A percentile compares a stretch with the other conserved stretches of the same genome.
Conservation (phyloP, 1,140 invertebrate species). For the Cotesia vestalis region DNA sequence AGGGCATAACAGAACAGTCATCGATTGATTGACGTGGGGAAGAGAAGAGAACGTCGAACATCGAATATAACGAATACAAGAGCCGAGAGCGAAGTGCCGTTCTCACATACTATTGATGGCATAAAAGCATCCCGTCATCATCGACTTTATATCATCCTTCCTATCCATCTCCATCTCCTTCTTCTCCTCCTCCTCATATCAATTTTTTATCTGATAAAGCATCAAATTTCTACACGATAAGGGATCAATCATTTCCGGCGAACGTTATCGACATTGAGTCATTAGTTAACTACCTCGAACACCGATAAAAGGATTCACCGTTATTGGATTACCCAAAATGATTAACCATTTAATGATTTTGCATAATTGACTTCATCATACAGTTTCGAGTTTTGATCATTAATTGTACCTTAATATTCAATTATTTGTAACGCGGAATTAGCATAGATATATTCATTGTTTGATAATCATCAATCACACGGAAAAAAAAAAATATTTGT, state of each 20-base stretch:
- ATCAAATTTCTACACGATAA: neutral
- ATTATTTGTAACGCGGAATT: no score
- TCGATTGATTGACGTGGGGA: slow-evolving; percentile 6
- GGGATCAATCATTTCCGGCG: no score
- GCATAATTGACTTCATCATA: no score
- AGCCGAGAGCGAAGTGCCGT: neutral
- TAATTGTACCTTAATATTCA: no score
- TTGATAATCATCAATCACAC: no score
- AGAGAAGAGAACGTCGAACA: neutral
- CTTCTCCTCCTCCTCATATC: neutral
- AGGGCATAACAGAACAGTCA: slow-evolving; percentile 19
- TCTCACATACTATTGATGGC: neutral
- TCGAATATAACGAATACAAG: neutral
- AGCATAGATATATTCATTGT: no score
- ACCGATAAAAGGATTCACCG: neutral
- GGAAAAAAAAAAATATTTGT: no score
- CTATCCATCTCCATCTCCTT: neutral
- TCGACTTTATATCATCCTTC: neutral
- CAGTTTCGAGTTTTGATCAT: no score
- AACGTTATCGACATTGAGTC: neutral
- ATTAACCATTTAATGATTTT: neutral
- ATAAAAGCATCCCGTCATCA: slow-evolving; percentile 6
- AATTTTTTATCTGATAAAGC: neutral
- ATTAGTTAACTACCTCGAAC: neutral
- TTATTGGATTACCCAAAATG: neutral